Conservation (phyloP, 2,888 invertebrate genomes). For the Tridacna crocea region DNA sequence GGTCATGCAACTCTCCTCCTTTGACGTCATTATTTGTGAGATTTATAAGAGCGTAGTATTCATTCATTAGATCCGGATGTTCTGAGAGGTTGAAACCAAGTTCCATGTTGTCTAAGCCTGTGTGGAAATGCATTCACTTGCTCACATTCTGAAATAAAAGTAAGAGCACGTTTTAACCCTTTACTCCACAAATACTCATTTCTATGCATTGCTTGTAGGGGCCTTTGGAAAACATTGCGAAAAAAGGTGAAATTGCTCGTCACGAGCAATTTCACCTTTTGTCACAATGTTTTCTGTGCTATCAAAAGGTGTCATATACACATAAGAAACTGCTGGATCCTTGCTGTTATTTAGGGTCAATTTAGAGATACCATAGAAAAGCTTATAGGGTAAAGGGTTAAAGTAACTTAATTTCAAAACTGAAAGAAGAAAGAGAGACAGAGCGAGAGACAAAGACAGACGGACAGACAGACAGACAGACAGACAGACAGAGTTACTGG, state of each 20-base stretch:
- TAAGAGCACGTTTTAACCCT: neutral
- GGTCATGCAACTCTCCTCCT: neutral
- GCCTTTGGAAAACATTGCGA: too few relatives aligned
- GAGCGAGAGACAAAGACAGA: neutral
- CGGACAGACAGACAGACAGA: neutral
- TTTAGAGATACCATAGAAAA: neutral
- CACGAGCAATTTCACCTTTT: too few relatives aligned
- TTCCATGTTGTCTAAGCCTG: neutral
- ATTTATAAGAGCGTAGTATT: neutral
- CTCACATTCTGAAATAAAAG: neutral
- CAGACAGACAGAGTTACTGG: too few relatives aligned
- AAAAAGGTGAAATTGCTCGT: too few relatives aligned
- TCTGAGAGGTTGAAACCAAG: conserved; percentile 14
- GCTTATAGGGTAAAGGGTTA: too few relatives aligned
- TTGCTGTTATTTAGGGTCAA: too few relatives aligned
- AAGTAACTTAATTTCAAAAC: neutral
- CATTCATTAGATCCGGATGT: conserved; percentile 1
- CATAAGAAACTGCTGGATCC: too few relatives aligned
- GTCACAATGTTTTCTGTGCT: too few relatives aligned
- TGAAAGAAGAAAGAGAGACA: neutral
- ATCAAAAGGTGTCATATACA: too few relatives aligned
- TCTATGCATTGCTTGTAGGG: too few relatives aligned
- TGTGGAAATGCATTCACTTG: neutral
- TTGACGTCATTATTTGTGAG: neutral
- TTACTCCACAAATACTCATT: too few relatives aligned